These are phyloP conservation scores for Ophion ellenae DNA, from an alignment of 2,888 invertebrate species.

Conservation along the genomic window DNA sequence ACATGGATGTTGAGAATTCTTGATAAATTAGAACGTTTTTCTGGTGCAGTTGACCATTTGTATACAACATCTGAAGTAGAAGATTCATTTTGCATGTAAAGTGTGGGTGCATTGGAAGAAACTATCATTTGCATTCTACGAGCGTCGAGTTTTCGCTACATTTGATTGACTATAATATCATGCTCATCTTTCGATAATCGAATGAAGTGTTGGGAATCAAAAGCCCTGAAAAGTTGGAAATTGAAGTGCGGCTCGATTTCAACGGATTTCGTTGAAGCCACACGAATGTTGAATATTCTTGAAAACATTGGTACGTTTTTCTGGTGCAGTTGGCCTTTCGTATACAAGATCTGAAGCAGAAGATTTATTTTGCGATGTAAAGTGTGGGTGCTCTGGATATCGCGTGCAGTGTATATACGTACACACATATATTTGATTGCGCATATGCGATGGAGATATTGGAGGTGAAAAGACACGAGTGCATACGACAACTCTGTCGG, in stretches of 20 bases:
- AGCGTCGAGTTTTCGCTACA: too few species aligned
- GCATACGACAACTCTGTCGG: constrained; percentile 60
- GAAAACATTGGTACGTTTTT: neutral
- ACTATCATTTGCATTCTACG: too few species aligned
- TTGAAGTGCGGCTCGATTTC: neutral
- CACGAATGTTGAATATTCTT: neutral
- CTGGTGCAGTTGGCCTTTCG: neutral
- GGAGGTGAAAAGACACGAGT: constrained; percentile 62
- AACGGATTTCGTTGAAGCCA: neutral
- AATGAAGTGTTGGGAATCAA: too few species aligned
- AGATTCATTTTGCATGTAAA: constrained; percentile 33
- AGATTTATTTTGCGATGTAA: constrained; percentile 33
- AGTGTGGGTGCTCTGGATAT: constrained; percentile 23
- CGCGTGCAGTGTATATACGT: constrained; percentile 17
- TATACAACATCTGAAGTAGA: neutral
- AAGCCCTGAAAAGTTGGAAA: too few species aligned
- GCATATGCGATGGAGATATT: constrained; percentile 27
- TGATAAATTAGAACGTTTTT: neutral
- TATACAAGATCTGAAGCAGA: neutral
- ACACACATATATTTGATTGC: constrained; percentile 5
- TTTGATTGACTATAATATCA: too few species aligned
- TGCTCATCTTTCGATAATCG: too few species aligned
- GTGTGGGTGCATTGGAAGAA: constrained; percentile 3
- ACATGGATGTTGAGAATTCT: neutral
- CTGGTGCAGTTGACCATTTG: neutral